Evolutionary conservation across 2,113 vertebrate species (phyloP).

Genomic region (Labeo catla): DNA sequence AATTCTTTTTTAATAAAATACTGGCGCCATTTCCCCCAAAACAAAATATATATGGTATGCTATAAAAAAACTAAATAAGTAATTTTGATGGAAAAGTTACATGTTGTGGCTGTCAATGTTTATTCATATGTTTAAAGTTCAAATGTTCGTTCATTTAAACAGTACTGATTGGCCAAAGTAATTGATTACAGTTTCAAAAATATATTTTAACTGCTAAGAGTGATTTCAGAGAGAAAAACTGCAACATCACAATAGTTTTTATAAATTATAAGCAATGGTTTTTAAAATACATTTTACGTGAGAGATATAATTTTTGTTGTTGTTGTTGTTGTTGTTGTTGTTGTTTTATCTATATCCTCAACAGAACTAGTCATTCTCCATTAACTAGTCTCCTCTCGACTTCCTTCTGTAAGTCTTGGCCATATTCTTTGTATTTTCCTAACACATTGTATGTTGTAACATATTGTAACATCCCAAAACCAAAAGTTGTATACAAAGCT

Average conservation of each 20-base stretch:
- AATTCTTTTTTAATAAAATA: not conserved
- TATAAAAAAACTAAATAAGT: no score
- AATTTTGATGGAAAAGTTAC: no score
- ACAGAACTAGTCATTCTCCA: not conserved
- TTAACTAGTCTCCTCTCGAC: not conserved
- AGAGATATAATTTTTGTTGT: no score
- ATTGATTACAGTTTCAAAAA: not conserved
- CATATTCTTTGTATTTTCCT: not conserved
- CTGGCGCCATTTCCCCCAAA: not conserved
- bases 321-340: no score
- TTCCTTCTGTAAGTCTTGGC: not conserved
- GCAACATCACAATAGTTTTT: no score
- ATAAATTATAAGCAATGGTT: no score
- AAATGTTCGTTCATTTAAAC: not conserved
- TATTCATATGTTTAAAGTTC: not conserved
- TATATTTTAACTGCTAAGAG: not conserved
- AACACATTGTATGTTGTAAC: not conserved
- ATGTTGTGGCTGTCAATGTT: not conserved
- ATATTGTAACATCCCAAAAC: not conserved
- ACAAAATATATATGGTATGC: no score
- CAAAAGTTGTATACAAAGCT: not conserved
- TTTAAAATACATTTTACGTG: no score
- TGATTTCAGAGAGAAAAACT: not conserved
- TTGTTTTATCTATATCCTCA: no score
- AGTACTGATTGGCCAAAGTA: not conserved